Evolutionary conservation across 2,113 vertebrate genomes (phyloP), one percentile per base, ranked within the genome.

Genomic region (Lophius piscatorius): DNA sequence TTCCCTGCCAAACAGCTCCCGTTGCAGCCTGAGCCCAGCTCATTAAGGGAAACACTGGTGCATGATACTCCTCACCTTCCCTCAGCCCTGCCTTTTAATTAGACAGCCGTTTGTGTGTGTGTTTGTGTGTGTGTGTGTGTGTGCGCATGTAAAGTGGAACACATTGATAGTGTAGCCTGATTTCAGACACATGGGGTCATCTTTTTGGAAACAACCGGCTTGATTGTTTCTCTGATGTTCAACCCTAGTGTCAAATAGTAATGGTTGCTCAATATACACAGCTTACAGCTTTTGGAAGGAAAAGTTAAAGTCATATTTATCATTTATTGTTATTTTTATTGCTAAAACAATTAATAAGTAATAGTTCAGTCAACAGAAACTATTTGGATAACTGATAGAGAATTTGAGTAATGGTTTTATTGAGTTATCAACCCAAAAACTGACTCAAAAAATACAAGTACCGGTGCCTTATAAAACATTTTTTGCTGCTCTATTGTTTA

Each of bases 31-130:
- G 49, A 76, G 72, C 80, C 70, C 74, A 64, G 82, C 84, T 87
- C 56, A 76, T 89, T 89, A 90, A 73, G 35, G 52, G 76, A 74
- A 65, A 85, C 78, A 62, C 69, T 83, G 74, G 77, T 55, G 76
- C 83, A 70, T 81, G 74, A 72, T 81, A 69, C 44, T 75, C 44
- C 74, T 86, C 81, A 87, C 85, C 83, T 84, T 84, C 75, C 63
- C 52, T 73, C 81, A 64, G 57, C 80, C 73, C 58, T 56, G 63
- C 72, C 72, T 77, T 86, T 85, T 90, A 89, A 90, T 90, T 90
- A 86, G 86, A 78, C 82, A 58, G 73, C 69, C 79, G 80, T 79
- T 42, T 70, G 29, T 68, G 49, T 50, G 51, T 52, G 70, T 36
- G 29, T 64, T 71, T 57, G 22, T 60, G 66, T 77, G 57, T 36